phyloP scores from a whole-genome alignment of 2,888 invertebrate genomes.

The Eupithecia pulchellata region DNA sequence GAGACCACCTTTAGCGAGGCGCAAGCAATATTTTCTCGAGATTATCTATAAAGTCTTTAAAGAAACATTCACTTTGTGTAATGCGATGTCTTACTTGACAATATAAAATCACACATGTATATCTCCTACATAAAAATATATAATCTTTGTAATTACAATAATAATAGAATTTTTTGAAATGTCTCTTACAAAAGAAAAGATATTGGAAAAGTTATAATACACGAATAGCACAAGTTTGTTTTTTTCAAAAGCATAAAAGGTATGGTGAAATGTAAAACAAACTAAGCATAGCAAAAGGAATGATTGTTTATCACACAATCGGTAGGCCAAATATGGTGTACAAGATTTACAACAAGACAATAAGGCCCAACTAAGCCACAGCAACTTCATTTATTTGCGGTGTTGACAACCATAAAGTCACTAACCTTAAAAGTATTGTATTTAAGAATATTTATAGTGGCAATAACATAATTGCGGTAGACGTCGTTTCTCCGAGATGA shows the following conservation, averaged over 20 bases:
- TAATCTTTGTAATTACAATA: neutral
- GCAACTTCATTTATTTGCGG: constrained; percentile 65
- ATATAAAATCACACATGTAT: constrained; percentile 70
- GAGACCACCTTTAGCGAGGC: constrained; percentile 74
- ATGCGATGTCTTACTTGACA: constrained; percentile 77
- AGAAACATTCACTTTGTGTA: constrained; percentile 66
- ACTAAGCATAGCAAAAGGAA: constrained; percentile 34
- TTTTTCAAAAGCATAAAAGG: constrained; percentile 11
- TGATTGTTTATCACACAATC: constrained; percentile 46
- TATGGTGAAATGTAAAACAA: constrained; percentile 24
- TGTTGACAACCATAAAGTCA: constrained; percentile 70
- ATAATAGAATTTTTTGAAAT: neutral
- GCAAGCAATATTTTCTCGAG: constrained; percentile 74
- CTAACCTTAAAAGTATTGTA: constrained; percentile 66
- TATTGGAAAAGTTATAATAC: neutral
- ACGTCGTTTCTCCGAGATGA: constrained; percentile 64
- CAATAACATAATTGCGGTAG: constrained; percentile 75
- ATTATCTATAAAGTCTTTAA: constrained; percentile 77
- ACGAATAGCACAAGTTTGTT: neutral
- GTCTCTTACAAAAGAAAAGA: neutral
- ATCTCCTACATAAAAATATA: constrained; percentile 19
- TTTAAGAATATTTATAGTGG: constrained; percentile 70
- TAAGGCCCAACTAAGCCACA: constrained; percentile 45
- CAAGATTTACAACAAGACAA: constrained; percentile 57
- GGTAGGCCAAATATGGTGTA: constrained; percentile 51